Evolutionary conservation across 2,888 invertebrate species (phyloP).

Genomic region (Limnephilus rhombicus): DNA sequence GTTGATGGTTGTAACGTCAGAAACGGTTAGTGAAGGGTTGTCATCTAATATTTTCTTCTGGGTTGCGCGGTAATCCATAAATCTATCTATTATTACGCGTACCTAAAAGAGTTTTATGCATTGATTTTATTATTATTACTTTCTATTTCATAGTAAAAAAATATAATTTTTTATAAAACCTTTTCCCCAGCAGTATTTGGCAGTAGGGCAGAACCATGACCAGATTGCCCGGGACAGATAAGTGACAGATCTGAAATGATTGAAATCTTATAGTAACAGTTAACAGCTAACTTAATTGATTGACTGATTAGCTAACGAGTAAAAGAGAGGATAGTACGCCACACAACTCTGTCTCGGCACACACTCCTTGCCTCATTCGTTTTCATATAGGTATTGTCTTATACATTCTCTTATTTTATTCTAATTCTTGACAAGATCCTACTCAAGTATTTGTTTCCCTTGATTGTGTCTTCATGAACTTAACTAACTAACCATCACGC

Average conservation of each 20-base stretch:
- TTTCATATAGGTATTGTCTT: no score
- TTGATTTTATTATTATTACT: background rate
- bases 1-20: conserved; percentile 93
- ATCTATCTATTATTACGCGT: conserved; percentile 83
- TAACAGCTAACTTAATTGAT: background rate
- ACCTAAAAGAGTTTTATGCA: conserved; percentile 70
- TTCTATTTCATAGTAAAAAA: conserved; percentile 41
- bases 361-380: no score
- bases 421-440: no score
- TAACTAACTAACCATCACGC: no score
- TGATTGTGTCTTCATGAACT: no score
- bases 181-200: conserved; percentile 92
- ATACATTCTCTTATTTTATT: no score
- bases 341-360: no score
- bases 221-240: conserved; percentile 87
- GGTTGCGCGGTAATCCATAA: conserved; percentile 83
- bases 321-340: no score
- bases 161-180: conserved; percentile 69
- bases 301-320: no score
- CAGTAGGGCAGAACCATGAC: conserved; percentile 91
- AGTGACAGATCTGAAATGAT: conserved; percentile 83
- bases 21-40: conserved; percentile 83
- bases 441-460: no score
- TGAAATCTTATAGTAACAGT: background rate
- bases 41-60: conserved; percentile 83